These are phyloP conservation scores for Chloromyia formosa DNA, from an alignment of 2,888 invertebrate genomes.

Conservation along the genomic window DNA sequence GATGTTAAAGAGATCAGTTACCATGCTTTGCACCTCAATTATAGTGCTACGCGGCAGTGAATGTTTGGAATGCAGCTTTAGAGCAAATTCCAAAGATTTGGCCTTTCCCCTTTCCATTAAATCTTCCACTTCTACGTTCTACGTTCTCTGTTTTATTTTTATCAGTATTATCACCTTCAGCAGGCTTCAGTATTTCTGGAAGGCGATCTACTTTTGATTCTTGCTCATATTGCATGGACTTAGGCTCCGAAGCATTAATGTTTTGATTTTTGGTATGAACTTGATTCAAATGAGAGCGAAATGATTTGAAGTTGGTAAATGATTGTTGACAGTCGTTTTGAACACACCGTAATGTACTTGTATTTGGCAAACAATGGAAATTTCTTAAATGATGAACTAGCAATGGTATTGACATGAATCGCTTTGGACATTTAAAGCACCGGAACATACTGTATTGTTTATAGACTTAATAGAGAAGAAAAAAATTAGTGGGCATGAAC, in stretches of 20 bases:
- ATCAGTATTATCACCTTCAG: too few relatives aligned
- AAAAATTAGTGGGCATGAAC: too few relatives aligned
- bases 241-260: background rate
- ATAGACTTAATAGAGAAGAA: background rate
- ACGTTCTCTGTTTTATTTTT: too few relatives aligned
- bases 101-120: background rate
- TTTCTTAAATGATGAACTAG: background rate
- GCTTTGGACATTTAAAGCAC: constrained; percentile 15
- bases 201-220: too few relatives aligned
- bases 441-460: background rate
- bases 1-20: background rate
- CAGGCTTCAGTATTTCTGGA: too few relatives aligned
- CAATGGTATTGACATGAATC: constrained; percentile 1
- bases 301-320: constrained; percentile 43
- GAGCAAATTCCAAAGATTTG: background rate
- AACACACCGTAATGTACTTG: constrained; percentile 29
- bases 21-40: background rate
- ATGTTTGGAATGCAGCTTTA: background rate
- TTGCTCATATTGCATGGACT: too few relatives aligned
- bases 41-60: background rate
- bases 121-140: background rate
- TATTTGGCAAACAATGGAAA: constrained; percentile 33
- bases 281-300: constrained; percentile 34
- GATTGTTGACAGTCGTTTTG: constrained; percentile 45
- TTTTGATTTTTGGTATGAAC: constrained; percentile 16